Evolutionary conservation across 2,888 invertebrate species (phyloP).

Genomic region (Dicroscelio sp.): DNA sequence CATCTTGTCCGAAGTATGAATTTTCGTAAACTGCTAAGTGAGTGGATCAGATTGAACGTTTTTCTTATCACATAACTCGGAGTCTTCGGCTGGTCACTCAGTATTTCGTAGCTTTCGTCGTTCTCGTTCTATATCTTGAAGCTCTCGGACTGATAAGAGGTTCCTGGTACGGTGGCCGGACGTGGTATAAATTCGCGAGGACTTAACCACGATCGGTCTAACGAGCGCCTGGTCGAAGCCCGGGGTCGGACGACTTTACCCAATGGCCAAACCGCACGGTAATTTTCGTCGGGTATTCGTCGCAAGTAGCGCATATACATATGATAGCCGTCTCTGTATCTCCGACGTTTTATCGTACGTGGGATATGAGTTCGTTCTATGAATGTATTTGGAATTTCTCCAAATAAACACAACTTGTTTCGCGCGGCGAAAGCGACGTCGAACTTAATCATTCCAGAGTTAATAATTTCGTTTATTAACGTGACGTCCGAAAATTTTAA

Average conservation of each 20-base stretch:
- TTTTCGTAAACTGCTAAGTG: slow-evolving; percentile 22
- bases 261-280: slow-evolving; percentile 87
- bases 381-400: slow-evolving; percentile 1
- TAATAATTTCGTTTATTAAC: not conserved
- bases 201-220: slow-evolving; percentile 88
- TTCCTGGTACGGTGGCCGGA: slow-evolving; percentile 73
- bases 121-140: slow-evolving; percentile 64
- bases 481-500: too few species aligned
- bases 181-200: slow-evolving; percentile 88
- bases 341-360: slow-evolving; percentile 46
- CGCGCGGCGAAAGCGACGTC: too few species aligned
- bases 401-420: not conserved
- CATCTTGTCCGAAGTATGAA: not conserved
- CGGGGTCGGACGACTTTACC: slow-evolving; percentile 86
- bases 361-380: slow-evolving; percentile 27
- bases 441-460: not conserved
- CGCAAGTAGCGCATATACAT: slow-evolving; percentile 75
- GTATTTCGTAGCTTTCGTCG: slow-evolving; percentile 70
- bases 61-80: slow-evolving; percentile 43
- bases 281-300: slow-evolving; percentile 87
- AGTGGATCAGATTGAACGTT: slow-evolving; percentile 37
- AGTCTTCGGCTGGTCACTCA: slow-evolving; percentile 34
- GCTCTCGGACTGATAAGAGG: slow-evolving; percentile 77
- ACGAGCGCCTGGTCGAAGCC: slow-evolving; percentile 85
- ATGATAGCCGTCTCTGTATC: slow-evolving; percentile 63